These are phyloP conservation scores for Apocrypta bakeri DNA, from an alignment of 1,140 invertebrate genomes.

Conservation along the genomic window DNA sequence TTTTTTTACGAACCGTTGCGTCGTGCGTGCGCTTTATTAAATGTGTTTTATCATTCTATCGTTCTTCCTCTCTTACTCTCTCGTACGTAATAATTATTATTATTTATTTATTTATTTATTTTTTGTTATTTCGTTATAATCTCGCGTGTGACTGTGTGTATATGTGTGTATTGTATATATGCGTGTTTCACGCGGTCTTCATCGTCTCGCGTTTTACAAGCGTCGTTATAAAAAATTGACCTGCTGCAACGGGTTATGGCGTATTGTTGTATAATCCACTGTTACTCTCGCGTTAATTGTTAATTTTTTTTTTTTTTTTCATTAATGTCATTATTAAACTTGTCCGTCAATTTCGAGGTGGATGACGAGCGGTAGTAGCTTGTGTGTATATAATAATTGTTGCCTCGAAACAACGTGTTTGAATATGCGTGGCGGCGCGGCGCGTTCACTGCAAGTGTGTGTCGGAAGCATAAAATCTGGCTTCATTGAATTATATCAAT, in stretches of 20 bases:
- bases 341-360: neutral
- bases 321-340: neutral
- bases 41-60: constrained; percentile 31
- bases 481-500: constrained; percentile 21
- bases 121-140: constrained; percentile 4
- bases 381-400: too few relatives aligned
- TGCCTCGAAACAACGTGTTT: too few relatives aligned
- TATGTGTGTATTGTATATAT: neutral
- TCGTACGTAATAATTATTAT: neutral
- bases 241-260: constrained; percentile 57
- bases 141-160: neutral
- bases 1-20: constrained; percentile 43
- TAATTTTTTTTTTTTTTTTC: neutral
- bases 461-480: constrained; percentile 40
- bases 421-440: neutral
- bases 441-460: neutral
- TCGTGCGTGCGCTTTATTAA: constrained; percentile 42
- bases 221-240: constrained; percentile 57
- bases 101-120: too few relatives aligned
- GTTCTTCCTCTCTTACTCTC: neutral
- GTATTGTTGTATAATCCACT: constrained; percentile 15
- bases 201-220: constrained; percentile 51
- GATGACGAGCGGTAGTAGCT: neutral
- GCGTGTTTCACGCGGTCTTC: constrained; percentile 18
- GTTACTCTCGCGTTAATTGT: neutral